Conservation (phyloP, 2,888 invertebrate genomes). For the Phaedon cochleariae region DNA sequence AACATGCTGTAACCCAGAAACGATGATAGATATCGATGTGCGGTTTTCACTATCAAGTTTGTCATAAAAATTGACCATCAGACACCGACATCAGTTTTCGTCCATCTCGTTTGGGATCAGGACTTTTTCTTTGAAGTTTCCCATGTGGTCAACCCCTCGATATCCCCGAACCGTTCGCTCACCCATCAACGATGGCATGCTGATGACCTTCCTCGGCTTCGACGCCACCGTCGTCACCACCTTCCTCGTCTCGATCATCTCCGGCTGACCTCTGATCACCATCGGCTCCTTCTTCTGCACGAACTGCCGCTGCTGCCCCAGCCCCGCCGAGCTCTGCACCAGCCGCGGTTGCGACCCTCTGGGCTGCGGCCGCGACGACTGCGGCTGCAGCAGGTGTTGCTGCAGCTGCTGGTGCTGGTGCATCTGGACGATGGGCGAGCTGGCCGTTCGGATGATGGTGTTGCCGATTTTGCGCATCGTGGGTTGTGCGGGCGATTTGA, state of each 20-base stretch:
- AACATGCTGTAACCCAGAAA: too few species aligned
- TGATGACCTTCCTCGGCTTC: constrained; percentile 52
- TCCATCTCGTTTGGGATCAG: too few species aligned
- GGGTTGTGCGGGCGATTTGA: background rate
- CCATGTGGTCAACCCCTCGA: too few species aligned
- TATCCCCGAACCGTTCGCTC: too few species aligned
- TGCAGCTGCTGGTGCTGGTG: constrained; percentile 7
- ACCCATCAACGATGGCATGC: constrained; percentile 54
- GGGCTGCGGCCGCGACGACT: constrained; percentile 4
- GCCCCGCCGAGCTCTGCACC: constrained; percentile 26
- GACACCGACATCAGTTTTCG: too few species aligned
- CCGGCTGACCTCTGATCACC: constrained; percentile 29
- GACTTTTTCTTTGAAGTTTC: too few species aligned
- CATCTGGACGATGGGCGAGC: background rate
- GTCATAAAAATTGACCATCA: too few species aligned
- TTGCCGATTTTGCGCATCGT: constrained; percentile 49
- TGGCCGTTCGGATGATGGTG: constrained; percentile 45
- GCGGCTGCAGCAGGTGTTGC: constrained; percentile 29
- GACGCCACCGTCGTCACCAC: constrained; percentile 19
- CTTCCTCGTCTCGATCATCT: constrained; percentile 28
- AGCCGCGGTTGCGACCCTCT: constrained; percentile 24
- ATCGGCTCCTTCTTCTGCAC: constrained; percentile 26
- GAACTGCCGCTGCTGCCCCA: constrained; percentile 7
- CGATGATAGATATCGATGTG: too few species aligned
- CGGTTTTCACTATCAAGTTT: too few species aligned